Evolutionary conservation across 2,113 vertebrate species (phyloP).

Genomic region (Bubo bubo): DNA sequence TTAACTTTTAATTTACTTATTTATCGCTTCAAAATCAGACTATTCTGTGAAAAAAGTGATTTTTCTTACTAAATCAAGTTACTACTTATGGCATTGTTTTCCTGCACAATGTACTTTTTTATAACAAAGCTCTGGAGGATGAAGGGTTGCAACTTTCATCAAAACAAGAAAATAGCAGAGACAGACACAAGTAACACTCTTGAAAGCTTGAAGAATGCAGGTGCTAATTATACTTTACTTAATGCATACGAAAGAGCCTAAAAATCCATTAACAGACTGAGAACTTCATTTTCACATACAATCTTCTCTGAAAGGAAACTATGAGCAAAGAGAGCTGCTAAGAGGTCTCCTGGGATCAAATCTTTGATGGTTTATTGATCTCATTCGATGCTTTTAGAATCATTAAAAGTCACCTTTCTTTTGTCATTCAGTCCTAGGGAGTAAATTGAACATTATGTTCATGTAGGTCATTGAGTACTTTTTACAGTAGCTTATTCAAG

Average conservation of each 20-base stretch:
- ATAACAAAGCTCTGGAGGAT: not conserved
- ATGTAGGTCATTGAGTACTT: constrained; percentile 63
- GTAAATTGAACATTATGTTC: constrained; percentile 64
- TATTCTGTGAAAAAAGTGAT: not conserved
- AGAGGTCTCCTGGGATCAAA: constrained; percentile 54
- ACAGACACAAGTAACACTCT: constrained; percentile 29
- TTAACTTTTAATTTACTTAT: not conserved
- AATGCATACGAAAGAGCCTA: constrained; percentile 3
- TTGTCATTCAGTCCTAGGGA: constrained; percentile 55
- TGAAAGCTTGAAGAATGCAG: constrained; percentile 43
- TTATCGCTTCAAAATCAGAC: not conserved
- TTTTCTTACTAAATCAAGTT: not conserved
- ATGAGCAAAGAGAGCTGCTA: constrained; percentile 45
- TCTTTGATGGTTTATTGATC: constrained; percentile 71
- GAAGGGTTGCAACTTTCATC: constrained; percentile 16
- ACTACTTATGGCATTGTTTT: not conserved
- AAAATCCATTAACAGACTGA: constrained; percentile 52
- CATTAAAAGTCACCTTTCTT: constrained; percentile 71
- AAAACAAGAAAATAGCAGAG: constrained; percentile 29
- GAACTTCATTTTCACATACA: constrained; percentile 62
- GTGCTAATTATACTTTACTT: constrained; percentile 56
- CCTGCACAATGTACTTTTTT: not conserved
- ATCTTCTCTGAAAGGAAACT: constrained; percentile 33
- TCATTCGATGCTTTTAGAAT: constrained; percentile 66
- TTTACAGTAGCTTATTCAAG: constrained; percentile 61